These are phyloP conservation scores for Siniperca obscura DNA, from an alignment of 2,797 vertebrate species.

Conservation along the genomic window DNA sequence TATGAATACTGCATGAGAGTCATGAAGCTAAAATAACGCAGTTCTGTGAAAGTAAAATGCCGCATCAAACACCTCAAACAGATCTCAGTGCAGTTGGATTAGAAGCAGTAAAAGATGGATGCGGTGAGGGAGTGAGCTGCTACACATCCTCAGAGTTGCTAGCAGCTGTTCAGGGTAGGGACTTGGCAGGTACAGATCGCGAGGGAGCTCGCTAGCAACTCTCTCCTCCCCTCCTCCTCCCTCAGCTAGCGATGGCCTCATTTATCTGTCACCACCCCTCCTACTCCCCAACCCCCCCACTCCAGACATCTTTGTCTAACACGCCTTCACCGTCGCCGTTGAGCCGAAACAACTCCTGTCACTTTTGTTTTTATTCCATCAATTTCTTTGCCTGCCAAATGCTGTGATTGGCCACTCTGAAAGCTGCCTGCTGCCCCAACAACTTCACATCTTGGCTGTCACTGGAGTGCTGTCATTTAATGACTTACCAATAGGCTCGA, in stretches of 20 bases:
- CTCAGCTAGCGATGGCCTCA: conserved; percentile 78
- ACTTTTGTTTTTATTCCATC: conserved; percentile 72
- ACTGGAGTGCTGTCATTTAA: conserved; percentile 52
- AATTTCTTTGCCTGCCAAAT: conserved; percentile 55
- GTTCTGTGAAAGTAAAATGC: conserved; percentile 42
- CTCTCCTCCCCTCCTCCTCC: conserved; percentile 70
- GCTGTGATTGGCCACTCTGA: conserved; percentile 47
- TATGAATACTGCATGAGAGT: conserved; percentile 32
- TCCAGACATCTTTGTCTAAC: conserved; percentile 78
- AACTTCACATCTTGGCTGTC: conserved; percentile 46
- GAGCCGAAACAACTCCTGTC: conserved; percentile 63
- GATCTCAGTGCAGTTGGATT: conserved; percentile 54
- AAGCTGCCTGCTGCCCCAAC: conserved; percentile 41
- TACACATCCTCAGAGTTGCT: conserved; percentile 70
- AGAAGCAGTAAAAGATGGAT: conserved; percentile 68
- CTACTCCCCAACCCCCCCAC: conserved; percentile 41
- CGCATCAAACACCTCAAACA: conserved; percentile 55
- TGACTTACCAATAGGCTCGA: conserved; percentile 50
- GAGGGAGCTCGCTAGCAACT: conserved; percentile 75
- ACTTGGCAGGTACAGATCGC: conserved; percentile 84
- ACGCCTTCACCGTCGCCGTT: conserved; percentile 45
- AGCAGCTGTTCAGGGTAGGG: conserved; percentile 82
- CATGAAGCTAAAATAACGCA: conserved; percentile 28
- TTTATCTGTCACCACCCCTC: conserved; percentile 79
- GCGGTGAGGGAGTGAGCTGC: conserved; percentile 59